phyloP scores from a whole-genome alignment of 2,113 vertebrate species.

The Pomatorhinus ruficollis region DNA sequence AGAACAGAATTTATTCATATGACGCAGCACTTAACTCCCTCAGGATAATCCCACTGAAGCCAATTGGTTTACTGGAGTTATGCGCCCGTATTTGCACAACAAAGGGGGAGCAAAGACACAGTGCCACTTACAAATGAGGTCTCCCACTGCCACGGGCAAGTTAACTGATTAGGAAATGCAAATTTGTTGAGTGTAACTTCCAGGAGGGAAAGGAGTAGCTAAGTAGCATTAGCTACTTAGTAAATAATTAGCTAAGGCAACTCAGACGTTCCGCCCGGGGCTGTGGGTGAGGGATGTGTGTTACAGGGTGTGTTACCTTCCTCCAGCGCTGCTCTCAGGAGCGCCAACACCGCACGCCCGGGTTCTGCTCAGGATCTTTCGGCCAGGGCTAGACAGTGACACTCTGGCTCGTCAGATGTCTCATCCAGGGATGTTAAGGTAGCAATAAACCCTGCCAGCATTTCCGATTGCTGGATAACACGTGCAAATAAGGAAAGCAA shows the following conservation, averaged over 20 bases:
- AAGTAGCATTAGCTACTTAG: background rate
- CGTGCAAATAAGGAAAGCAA: background rate
- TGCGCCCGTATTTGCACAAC: background rate
- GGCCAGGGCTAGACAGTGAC: background rate
- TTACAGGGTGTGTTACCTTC: accelerated
- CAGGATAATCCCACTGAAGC: background rate
- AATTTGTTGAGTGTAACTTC: background rate
- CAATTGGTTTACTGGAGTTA: background rate
- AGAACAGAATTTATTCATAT: background rate
- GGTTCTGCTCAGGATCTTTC: accelerated
- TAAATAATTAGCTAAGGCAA: background rate
- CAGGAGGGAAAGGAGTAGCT: background rate
- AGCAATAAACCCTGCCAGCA: background rate
- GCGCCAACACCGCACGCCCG: accelerated
- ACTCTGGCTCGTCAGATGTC: background rate
- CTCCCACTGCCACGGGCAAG: background rate
- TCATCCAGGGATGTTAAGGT: background rate
- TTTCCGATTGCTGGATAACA: background rate
- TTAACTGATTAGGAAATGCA: background rate
- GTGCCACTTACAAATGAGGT: background rate
- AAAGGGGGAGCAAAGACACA: background rate
- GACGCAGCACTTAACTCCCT: background rate
- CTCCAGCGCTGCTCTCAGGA: background rate
- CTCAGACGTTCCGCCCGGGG: background rate
- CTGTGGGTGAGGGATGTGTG: background rate